These are phyloP conservation scores for Cryptotermes secundus DNA, from an alignment of 1,140 invertebrate species.

Conservation along the genomic window DNA sequence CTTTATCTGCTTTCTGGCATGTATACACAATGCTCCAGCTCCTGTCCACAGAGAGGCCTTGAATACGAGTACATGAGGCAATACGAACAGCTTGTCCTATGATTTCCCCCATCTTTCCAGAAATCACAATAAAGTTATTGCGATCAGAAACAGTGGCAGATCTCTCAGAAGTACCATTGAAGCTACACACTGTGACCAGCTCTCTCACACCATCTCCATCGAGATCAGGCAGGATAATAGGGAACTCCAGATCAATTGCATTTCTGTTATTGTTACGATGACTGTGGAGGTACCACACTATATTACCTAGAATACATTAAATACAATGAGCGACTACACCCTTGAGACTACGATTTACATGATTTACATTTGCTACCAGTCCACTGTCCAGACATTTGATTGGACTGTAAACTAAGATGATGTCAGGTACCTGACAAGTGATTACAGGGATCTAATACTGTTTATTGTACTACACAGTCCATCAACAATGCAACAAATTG, in stretches of 20 bases:
- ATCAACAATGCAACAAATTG: too few relatives aligned
- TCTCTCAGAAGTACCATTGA: background rate
- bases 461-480: too few relatives aligned
- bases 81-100: slow-evolving; percentile 39
- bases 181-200: slow-evolving; percentile 53
- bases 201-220: slow-evolving; percentile 69
- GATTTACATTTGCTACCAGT: too few relatives aligned
- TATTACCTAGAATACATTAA: slow-evolving; percentile 32
- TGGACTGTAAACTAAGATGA: too few relatives aligned
- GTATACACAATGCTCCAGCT: slow-evolving; percentile 49
- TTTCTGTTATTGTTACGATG: slow-evolving; percentile 61
- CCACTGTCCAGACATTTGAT: too few relatives aligned
- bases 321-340: background rate
- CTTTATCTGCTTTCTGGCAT: slow-evolving; percentile 19
- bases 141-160: slow-evolving; percentile 44
- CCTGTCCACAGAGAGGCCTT: slow-evolving; percentile 34
- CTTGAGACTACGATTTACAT: too few relatives aligned
- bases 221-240: slow-evolving; percentile 67
- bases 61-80: slow-evolving; percentile 32
- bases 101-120: slow-evolving; percentile 59
- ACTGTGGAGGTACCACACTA: slow-evolving; percentile 35
- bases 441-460: too few relatives aligned
- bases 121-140: slow-evolving; percentile 62
- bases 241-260: slow-evolving; percentile 61
- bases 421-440: too few relatives aligned